These are phyloP conservation scores for Conus betulinus DNA, from an alignment of 1,140 invertebrate genomes.

Conservation along the genomic window DNA sequence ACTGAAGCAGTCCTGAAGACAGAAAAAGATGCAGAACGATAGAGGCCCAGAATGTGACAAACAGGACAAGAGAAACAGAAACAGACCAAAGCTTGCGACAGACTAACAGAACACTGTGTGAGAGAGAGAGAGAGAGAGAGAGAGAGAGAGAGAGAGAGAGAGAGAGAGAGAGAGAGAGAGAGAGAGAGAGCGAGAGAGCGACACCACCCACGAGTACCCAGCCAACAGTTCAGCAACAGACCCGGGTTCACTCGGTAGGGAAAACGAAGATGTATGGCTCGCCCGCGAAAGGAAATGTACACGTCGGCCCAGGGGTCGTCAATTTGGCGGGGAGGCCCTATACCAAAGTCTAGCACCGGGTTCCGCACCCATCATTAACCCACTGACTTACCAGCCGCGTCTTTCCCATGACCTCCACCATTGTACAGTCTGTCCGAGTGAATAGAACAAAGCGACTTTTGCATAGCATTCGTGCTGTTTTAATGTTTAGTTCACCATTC, in stretches of 20 bases:
- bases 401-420: no score
- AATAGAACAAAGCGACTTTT: no score
- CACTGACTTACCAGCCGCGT: neutral
- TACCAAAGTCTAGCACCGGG: neutral
- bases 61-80: neutral
- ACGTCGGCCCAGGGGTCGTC: constrained; percentile 6
- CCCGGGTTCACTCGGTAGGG: no score
- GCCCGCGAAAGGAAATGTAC: neutral
- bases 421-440: no score
- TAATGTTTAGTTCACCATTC: no score
- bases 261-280: no score
- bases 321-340: neutral
- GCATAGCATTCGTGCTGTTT: no score
- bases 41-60: no score
- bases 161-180: constrained; percentile 15
- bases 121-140: constrained; percentile 3
- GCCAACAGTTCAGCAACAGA: neutral
- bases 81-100: neutral
- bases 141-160: constrained; percentile 13
- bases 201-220: neutral
- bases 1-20: neutral
- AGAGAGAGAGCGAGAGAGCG: neutral
- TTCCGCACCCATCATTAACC: constrained; percentile 15
- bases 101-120: neutral
- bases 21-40: neutral